Evolutionary conservation across 2,113 vertebrate genomes (phyloP).

Genomic region (Lepisosteus osseus): DNA sequence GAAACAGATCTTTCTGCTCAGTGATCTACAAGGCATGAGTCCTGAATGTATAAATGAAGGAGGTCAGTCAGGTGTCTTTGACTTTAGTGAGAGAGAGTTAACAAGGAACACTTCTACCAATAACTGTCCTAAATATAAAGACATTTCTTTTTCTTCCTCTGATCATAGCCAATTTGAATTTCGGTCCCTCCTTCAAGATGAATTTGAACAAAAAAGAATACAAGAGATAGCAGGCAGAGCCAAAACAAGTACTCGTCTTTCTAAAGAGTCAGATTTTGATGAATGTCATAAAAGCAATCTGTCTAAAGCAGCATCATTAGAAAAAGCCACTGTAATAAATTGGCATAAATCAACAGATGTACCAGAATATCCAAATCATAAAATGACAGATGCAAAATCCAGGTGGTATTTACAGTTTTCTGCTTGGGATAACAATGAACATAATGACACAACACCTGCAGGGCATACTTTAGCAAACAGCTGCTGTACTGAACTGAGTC

Average conservation of each 20-base stretch:
- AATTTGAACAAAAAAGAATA: constrained; percentile 28
- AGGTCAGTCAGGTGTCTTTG: not conserved
- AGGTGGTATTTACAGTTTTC: not conserved
- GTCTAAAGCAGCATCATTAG: not conserved
- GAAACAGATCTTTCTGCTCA: not conserved
- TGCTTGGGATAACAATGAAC: constrained; percentile 4
- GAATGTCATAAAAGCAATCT: not conserved
- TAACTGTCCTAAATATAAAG: not conserved
- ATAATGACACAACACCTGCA: not conserved
- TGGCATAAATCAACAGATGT: constrained; percentile 6
- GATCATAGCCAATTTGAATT: constrained; percentile 20
- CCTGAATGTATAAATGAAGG: not conserved
- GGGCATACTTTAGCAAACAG: not conserved
- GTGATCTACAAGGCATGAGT: not conserved
- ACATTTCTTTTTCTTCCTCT: not conserved
- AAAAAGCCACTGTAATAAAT: not conserved
- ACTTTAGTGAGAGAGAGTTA: not conserved
- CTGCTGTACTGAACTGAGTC: not conserved
- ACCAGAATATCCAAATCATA: not conserved
- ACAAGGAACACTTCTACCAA: not conserved
- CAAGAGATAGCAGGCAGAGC: not conserved
- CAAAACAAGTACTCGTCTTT: not conserved
- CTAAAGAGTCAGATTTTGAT: not conserved
- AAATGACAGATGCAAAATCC: not conserved
- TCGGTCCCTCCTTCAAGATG: constrained; percentile 22